These are phyloP conservation scores for Cheilosia vernalis DNA, from an alignment of 2,888 invertebrate genomes.

Conservation along the genomic window DNA sequence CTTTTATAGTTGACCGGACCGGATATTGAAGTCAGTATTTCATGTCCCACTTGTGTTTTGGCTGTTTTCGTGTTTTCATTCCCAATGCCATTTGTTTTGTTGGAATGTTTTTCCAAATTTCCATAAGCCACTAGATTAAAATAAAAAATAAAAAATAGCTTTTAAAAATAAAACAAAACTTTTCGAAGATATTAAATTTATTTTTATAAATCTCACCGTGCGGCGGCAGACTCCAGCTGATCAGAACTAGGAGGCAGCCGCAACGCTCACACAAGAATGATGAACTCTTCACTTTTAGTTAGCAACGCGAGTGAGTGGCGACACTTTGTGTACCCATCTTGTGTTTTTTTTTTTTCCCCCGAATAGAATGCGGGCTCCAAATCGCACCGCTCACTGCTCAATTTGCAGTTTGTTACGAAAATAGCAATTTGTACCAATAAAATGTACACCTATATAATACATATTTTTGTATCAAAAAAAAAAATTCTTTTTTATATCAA, in stretches of 20 bases:
- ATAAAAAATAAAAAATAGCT: neutral
- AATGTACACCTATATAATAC: slow-evolving; percentile 8
- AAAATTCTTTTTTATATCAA: slow-evolving; percentile 64
- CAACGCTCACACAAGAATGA: slow-evolving; percentile 8
- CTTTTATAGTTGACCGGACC: no score
- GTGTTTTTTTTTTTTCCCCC: neutral
- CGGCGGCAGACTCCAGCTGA: slow-evolving; percentile 35
- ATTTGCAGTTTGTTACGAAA: slow-evolving; percentile 68
- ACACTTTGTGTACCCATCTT: slow-evolving; percentile 24
- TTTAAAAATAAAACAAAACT: slow-evolving; percentile 31
- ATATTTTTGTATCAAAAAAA: slow-evolving; percentile 5
- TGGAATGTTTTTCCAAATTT: neutral
- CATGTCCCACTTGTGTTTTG: no score
- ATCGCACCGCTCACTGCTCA: slow-evolving; percentile 21
- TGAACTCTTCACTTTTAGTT: neutral
- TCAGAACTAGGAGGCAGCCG: neutral
- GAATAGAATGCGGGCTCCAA: slow-evolving; percentile 43
- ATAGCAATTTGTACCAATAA: slow-evolving; percentile 64
- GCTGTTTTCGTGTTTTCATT: neutral
- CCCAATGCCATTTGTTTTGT: neutral
- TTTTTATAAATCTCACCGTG: slow-evolving; percentile 15
- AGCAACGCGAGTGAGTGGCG: slow-evolving; percentile 25
- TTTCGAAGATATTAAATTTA: slow-evolving; percentile 14
- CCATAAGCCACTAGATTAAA: neutral
- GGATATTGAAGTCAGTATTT: no score